Evolutionary conservation across 2,113 vertebrate species (phyloP), one percentile per base, ranked within the genome.

Genomic region (Lycocorax pyrrhopterus): DNA sequence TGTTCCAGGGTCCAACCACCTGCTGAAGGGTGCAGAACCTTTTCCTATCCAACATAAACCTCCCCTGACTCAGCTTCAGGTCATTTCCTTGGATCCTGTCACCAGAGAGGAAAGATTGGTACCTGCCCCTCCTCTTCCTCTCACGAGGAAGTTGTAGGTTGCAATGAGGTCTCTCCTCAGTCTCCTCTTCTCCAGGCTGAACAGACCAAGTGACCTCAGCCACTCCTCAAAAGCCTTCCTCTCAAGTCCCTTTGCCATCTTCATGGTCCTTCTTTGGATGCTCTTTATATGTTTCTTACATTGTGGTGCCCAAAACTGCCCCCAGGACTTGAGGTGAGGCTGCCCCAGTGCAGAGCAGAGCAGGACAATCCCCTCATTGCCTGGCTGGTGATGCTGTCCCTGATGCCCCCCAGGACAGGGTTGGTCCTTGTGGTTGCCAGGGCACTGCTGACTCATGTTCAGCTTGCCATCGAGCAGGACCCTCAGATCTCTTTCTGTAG

Each of bases 321-420:
- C 33, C 11, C 29, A 46, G n/a, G 9, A 35, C 29, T 39, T 0
- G 0, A 47, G 46, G 20, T 41, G 69, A 68, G 20, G 39, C 11
- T 0, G 1, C 37, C 21, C 16, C 68, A 52, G 22, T 1, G 13
- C 76, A 37, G 23, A 67, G 68, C 52, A 67, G 68, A 58, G 44
- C 0, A 0, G 52, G n/a, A 67, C 60, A 81, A 1, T 39, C 19
- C 15, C 52, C 15, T 59, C 41, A 7, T 41, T 29, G 13, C 19
- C 29, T 0, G 0, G 23, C 46, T 39, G 60, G 8, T 0, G 1
- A 15, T 60, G 46, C 29, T 67, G n/a, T 39, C 2, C 17, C 47
- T 55, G 55, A 35, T 55, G n/a, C 8, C 16, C 19, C 52, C n/a
- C 33, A 16, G 39, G 25, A 62, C 21, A 47, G 0, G 0, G 2